phyloP scores from a whole-genome alignment of 2,888 invertebrate species.

The Sarcophaga carnaria region DNA sequence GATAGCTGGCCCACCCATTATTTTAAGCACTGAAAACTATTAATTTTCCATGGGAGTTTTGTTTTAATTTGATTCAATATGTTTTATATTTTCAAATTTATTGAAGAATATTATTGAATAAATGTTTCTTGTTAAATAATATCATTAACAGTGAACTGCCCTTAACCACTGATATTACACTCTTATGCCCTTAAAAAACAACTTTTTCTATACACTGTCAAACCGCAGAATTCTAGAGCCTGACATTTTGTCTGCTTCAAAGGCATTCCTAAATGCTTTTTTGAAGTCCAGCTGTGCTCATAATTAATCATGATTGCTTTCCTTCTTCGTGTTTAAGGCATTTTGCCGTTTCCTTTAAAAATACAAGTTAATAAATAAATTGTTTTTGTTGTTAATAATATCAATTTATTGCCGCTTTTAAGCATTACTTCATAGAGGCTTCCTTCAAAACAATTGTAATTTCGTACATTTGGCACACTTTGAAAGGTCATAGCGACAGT shows the following conservation, averaged over 20 bases:
- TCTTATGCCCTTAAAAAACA: too few relatives aligned
- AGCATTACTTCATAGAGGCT: neutral
- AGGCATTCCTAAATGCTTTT: constrained; percentile 33
- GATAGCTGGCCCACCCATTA: too few relatives aligned
- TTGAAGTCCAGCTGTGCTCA: constrained; percentile 7
- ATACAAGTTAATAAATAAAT: constrained; percentile 59
- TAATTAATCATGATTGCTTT: neutral
- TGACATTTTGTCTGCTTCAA: neutral
- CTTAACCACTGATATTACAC: too few relatives aligned
- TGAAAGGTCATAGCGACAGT: neutral
- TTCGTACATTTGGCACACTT: constrained; percentile 10
- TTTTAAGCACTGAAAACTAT: too few relatives aligned
- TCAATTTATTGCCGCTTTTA: constrained; percentile 39
- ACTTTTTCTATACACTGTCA: neutral
- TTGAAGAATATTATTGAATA: neutral
- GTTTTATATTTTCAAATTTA: too few relatives aligned
- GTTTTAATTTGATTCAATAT: too few relatives aligned
- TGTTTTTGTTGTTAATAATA: constrained; percentile 53
- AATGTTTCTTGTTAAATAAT: neutral
- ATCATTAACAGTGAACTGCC: neutral
- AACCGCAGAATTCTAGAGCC: neutral
- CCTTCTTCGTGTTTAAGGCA: neutral
- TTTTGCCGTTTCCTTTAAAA: constrained; percentile 15
- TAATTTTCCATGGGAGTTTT: too few relatives aligned
- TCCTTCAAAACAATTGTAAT: neutral